phyloP scores from a whole-genome alignment of 37 sponge, comb jelly and placozoan species.

The Oscarella lobularis region DNA sequence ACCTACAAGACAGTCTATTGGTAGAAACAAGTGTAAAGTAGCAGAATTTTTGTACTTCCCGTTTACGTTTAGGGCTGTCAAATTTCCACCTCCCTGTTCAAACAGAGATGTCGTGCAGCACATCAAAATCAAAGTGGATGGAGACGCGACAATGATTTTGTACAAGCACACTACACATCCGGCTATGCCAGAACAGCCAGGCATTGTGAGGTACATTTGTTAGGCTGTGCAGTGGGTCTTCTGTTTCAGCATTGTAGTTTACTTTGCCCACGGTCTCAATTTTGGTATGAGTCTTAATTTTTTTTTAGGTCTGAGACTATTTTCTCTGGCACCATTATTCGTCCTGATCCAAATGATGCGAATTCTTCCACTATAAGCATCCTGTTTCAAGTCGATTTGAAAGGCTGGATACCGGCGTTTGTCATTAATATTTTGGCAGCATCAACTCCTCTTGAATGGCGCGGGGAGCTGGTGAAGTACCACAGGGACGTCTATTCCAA shows the following conservation, averaged over 20 bases:
- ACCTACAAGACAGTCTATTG: too few relatives aligned
- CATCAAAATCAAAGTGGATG: not conserved
- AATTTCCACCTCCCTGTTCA: not conserved
- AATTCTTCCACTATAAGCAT: slow-evolving; percentile 33
- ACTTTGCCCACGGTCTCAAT: too few relatives aligned
- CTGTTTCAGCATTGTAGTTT: too few relatives aligned
- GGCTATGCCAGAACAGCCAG: not conserved
- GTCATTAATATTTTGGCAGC: slow-evolving; percentile 35
- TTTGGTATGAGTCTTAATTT: too few relatives aligned
- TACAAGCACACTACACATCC: not conserved
- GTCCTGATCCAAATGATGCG: slow-evolving; percentile 36
- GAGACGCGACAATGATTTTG: not conserved
- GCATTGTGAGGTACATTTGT: not conserved
- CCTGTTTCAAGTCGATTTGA: slow-evolving; percentile 40
- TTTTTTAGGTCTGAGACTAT: slow-evolving; percentile 48
- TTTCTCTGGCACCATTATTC: slow-evolving; percentile 31
- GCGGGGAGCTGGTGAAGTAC: too few relatives aligned
- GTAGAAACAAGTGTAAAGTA: too few relatives aligned
- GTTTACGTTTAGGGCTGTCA: not conserved
- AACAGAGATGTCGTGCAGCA: not conserved
- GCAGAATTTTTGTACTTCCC: not conserved
- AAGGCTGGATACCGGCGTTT: slow-evolving; percentile 57
- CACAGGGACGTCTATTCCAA: too few relatives aligned
- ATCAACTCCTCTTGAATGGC: slow-evolving; percentile 33
- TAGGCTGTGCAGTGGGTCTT: not conserved